Base-by-base conservation (phyloP, 1,140 invertebrate genomes). In the Protaetia brevitarsis region DNA sequence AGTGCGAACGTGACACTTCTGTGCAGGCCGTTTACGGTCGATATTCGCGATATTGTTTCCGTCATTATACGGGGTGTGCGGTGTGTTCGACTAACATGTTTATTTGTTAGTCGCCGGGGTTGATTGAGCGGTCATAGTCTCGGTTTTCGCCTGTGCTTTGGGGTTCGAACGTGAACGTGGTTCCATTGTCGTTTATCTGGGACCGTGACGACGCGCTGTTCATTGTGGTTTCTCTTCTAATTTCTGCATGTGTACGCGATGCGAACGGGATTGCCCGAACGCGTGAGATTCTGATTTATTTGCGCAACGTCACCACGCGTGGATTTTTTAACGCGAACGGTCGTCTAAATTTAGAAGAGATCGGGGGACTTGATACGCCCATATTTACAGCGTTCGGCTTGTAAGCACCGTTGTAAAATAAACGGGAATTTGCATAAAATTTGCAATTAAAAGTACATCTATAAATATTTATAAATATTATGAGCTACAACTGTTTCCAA, bases 21-120 rank as follows among this genome's bases (percentile, higher is more conserved):
- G 27, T n/a, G 10, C 8, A 11, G 3, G 3, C 19, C n/a, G 8
- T 19, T 34, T 62, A 62, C 1, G 60, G 60, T 11, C 19, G 29
- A 31, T 11, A 62, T 36, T 23, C 13, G 27, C 19, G 27, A 27
- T 30, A 26, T 29, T 61, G 57, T 66, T 61, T 58, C 57, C 65
- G 65, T 66, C 57, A 60, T 66, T 66, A 66, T 66, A 58, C 65
- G 57, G 65, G 65, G 65, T 66, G 65, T 66, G 65, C 65, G 65
- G 65, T 66, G 31, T 51, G 65, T 66, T 28, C 59, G 29, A 61
- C 65, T 66, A 66, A 66, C 65, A 66, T 66, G 65, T 66, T 66
- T 66, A 66, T 66, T 66, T 62, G 60, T 62, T 62, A 31, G 60
- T 29, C 19, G 31, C 21, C 31, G 28, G 65, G 65, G 57, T 66